Conservation (phyloP, 2,888 invertebrate genomes). For the Eurytoma californica region DNA sequence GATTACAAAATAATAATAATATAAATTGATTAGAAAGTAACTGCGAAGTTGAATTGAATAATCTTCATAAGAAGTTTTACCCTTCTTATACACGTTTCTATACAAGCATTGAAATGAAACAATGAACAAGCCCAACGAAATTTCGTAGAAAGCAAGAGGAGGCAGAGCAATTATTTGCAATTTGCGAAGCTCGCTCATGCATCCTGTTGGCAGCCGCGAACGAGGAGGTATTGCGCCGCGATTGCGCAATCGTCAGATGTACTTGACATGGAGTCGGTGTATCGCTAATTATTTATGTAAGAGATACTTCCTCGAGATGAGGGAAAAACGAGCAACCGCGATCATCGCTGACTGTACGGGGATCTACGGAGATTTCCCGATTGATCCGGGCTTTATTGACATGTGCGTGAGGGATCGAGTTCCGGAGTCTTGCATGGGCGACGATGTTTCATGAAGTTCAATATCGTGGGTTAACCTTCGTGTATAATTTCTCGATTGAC, state of each 20-base stretch:
- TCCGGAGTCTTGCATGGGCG: too few relatives aligned
- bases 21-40: too few relatives aligned
- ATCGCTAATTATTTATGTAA: slow-evolving; percentile 40
- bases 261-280: slow-evolving; percentile 13
- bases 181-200: not conserved
- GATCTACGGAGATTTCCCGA: not conserved
- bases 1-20: too few relatives aligned
- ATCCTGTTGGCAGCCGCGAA: slow-evolving; percentile 10
- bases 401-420: too few relatives aligned
- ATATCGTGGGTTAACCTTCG: too few relatives aligned
- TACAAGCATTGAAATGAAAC: too few relatives aligned
- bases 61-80: too few relatives aligned
- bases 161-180: not conserved
- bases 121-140: not conserved
- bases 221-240: not conserved
- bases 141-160: not conserved
- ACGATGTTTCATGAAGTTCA: too few relatives aligned
- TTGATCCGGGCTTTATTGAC: not conserved
- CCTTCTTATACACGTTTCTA: too few relatives aligned
- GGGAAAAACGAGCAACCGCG: not conserved
- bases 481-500: too few relatives aligned
- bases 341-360: not conserved
- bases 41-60: too few relatives aligned
- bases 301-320: slow-evolving; percentile 13
- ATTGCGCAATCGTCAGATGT: slow-evolving; percentile 36